Evolutionary conservation across 2,888 invertebrate species (phyloP).

Genomic region (Chydorus sphaericus): DNA sequence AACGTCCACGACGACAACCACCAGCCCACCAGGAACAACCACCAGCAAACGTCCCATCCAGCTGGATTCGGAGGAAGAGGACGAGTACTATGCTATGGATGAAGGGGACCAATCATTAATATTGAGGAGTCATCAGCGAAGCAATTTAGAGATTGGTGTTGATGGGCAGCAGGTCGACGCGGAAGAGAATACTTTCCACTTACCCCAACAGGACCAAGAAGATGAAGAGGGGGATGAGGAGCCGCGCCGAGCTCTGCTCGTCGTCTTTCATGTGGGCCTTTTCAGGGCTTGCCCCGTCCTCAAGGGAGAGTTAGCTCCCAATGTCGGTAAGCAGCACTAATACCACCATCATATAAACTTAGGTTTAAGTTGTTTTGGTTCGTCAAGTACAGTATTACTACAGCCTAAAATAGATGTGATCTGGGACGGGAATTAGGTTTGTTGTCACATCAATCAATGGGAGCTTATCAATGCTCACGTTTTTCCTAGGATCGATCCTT

Average conservation of each 20-base stretch:
- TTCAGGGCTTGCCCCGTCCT: conserved; percentile 11
- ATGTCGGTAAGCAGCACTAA: conserved; percentile 7
- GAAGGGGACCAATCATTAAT: neutral
- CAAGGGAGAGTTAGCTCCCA: conserved; percentile 8
- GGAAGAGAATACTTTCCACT: too few relatives aligned
- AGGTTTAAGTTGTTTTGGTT: too few relatives aligned
- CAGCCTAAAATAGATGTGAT: too few relatives aligned
- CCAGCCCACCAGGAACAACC: neutral
- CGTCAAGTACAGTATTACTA: too few relatives aligned
- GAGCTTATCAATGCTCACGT: too few relatives aligned
- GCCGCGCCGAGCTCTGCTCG: neutral
- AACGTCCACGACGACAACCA: neutral
- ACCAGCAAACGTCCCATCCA: neutral
- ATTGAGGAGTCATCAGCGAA: neutral
- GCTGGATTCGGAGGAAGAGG: neutral
- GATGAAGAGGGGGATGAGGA: neutral
- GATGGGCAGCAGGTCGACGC: neutral
- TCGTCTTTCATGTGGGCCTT: conserved; percentile 12
- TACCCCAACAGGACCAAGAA: neutral
- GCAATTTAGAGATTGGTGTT: neutral
- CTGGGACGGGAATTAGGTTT: too few relatives aligned
- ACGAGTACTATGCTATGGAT: conserved; percentile 2
- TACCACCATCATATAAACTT: too few relatives aligned
- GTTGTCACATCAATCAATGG: too few relatives aligned
- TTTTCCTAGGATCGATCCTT: too few relatives aligned